A percentile compares a stretch with the other conserved stretches of the same genome.
Evolutionary conservation across 2,888 invertebrate genomes (phyloP).

Genomic region (Copidosoma aretas): DNA sequence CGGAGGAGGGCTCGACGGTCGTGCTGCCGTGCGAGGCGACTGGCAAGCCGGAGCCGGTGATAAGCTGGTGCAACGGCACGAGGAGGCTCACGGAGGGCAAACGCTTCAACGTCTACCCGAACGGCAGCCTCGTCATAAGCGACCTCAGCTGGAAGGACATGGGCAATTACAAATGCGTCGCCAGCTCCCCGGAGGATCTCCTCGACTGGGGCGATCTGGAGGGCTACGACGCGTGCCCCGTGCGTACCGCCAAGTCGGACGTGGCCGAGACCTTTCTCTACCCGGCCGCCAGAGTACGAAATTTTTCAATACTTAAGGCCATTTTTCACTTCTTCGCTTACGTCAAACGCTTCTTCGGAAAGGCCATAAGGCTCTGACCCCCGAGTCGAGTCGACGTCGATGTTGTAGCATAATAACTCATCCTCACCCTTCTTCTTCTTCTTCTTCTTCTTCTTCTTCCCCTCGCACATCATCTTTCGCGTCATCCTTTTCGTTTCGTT

Average conservation of each 20-base stretch:
- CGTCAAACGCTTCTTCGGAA: constrained; percentile 36
- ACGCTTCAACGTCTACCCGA: constrained; percentile 64
- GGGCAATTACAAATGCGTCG: constrained; percentile 82
- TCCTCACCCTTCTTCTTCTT: no score
- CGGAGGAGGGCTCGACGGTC: constrained; percentile 67
- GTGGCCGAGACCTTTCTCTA: constrained; percentile 77
- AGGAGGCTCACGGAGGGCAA: constrained; percentile 55
- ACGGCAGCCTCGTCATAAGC: constrained; percentile 79
- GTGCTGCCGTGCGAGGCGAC: constrained; percentile 74
- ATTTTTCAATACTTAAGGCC: constrained; percentile 38
- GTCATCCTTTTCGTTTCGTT: neutral
- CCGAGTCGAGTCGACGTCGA: neutral
- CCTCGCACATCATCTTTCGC: neutral
- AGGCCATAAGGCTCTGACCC: constrained; percentile 32
- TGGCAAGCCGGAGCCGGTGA: constrained; percentile 69
- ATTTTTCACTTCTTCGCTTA: constrained; percentile 29
- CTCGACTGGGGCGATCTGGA: no score
- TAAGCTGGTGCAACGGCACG: constrained; percentile 74
- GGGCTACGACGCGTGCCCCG: no score
- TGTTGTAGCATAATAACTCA: no score
- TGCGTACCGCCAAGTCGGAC: constrained; percentile 67
- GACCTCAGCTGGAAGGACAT: constrained; percentile 79
- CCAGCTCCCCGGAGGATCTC: constrained; percentile 70
- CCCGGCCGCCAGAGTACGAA: constrained; percentile 60
- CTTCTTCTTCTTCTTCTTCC: neutral